A percentile compares a stretch with the other conserved stretches of the same genome.
These are phyloP conservation scores for Beris chalybata DNA, from an alignment of 2,888 invertebrate genomes.

Conservation along the genomic window DNA sequence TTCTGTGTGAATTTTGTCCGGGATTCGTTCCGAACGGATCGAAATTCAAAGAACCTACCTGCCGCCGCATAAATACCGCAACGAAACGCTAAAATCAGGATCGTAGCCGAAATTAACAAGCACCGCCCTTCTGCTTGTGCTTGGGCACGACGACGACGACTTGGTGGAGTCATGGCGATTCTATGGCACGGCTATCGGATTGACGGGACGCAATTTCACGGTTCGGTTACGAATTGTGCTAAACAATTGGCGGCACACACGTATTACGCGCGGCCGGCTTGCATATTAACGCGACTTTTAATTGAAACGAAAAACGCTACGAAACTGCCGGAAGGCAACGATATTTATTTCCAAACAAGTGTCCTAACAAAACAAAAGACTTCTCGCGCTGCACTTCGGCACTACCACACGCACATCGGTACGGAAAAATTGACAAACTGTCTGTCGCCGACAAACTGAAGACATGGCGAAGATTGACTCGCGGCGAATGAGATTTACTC, in stretches of 20 bases:
- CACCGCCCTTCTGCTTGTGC: slow-evolving; percentile 37
- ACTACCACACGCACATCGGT: slow-evolving; percentile 2
- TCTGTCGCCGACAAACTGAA: background rate
- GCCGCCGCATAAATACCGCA: slow-evolving; percentile 25
- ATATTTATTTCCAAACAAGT: slow-evolving; percentile 30
- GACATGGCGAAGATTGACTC: too few relatives aligned
- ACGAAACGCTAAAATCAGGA: slow-evolving; percentile 32
- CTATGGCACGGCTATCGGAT: slow-evolving; percentile 27
- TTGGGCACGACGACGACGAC: slow-evolving; percentile 8
- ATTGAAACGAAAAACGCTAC: slow-evolving; percentile 22
- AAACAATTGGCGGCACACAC: slow-evolving; percentile 5
- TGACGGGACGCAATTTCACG: slow-evolving; percentile 8
- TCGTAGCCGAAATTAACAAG: slow-evolving; percentile 36
- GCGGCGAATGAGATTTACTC: too few relatives aligned
- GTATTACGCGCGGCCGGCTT: slow-evolving; percentile 8
- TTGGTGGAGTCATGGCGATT: slow-evolving; percentile 27
- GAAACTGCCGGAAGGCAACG: slow-evolving; percentile 6
- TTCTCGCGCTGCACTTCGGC: slow-evolving; percentile 24
- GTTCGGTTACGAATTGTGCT: background rate
- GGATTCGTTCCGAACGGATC: slow-evolving; percentile 13
- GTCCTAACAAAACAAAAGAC: slow-evolving; percentile 31
- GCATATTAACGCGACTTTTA: slow-evolving; percentile 6
- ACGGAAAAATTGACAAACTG: slow-evolving; percentile 22
- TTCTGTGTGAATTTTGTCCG: slow-evolving; percentile 15
- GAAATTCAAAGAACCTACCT: slow-evolving; percentile 31